Base-by-base conservation (phyloP, 2,797 vertebrate genomes). In the Lutjanus campechanus region DNA sequence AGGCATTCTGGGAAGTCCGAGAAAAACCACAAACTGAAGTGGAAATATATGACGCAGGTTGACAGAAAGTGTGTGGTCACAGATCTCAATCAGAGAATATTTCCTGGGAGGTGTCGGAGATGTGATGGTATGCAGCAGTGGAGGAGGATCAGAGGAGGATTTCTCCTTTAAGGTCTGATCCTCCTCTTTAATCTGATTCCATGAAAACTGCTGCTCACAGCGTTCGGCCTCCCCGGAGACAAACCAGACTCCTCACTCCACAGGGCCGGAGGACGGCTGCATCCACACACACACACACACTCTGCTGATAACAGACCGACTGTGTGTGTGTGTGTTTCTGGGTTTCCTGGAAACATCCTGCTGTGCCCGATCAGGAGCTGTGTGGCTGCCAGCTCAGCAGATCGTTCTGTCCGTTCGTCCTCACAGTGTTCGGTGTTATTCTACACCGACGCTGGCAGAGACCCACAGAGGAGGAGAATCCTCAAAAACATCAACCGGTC, bases 291-390 rank as follows among this genome's bases (percentile, higher is more conserved):
- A 41, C 73, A 61, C 51, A 53, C 51, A 53, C 51, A 55, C 25
- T 29, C 11, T 59, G 1, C 54, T 56, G 51, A 75, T 69, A 58
- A 51, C 29, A 72, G 60, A 6, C 46, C 29, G 36, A 19, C 16
- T 56, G n/a, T 54, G 51, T 68, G 36, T 67, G 50, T 54, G 51
- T 55, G 53, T 58, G 56, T 61, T 22, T 55, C 16, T 29, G 58
- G 8, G 72, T 68, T 89, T 92, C 88, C 85, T 78, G 89, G 88
- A 90, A 90, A 85, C 87, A 54, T 85, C 87, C 70, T 25, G 69
- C 58, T 63, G 80, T 75, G 74, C 86, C 80, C 60, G 73, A 73
- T 84, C 85, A 87, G 81, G 81, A 83, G 76, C 74, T 17, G 50
- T 15, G 16, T 3, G 29, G 29, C 84, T 64, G 85, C 59, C 66